phyloP scores from a whole-genome alignment of 1,140 invertebrate species.

The Cherax destructor region DNA sequence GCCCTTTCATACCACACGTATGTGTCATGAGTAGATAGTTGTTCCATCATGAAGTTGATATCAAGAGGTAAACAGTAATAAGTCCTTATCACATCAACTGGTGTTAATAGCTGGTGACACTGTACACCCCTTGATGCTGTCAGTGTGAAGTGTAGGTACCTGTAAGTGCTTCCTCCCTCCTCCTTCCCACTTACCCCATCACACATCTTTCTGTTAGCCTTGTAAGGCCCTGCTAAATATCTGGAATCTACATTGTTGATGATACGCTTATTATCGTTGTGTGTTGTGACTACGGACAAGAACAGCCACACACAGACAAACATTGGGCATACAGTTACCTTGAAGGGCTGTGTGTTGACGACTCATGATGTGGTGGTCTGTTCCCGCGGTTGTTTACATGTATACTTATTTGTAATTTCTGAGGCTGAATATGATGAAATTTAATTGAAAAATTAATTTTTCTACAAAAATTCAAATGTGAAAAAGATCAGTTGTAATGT shows the following conservation, averaged over 20 bases:
- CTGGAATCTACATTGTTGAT: constrained; percentile 69
- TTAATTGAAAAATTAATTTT: constrained; percentile 39
- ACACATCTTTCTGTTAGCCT: constrained; percentile 53
- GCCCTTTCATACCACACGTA: background rate
- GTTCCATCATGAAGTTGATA: background rate
- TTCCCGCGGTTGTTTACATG: constrained; percentile 58
- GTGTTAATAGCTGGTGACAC: background rate
- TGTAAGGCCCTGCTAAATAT: constrained; percentile 59
- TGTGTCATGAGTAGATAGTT: background rate
- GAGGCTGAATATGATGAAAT: constrained; percentile 53
- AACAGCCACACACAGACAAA: constrained; percentile 27
- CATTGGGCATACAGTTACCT: background rate
- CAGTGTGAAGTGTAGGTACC: background rate
- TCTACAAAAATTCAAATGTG: constrained; percentile 28
- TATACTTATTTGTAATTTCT: constrained; percentile 63
- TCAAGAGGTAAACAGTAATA: background rate
- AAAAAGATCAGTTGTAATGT: constrained; percentile 2
- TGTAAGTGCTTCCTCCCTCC: background rate
- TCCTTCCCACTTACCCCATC: constrained; percentile 3
- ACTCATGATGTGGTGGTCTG: constrained; percentile 55
- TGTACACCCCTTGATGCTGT: background rate
- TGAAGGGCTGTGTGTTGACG: constrained; percentile 12
- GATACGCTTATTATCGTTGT: constrained; percentile 69
- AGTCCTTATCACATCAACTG: background rate
- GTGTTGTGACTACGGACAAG: constrained; percentile 61